These are phyloP conservation scores for Sebastes minor DNA, from an alignment of 2,797 vertebrate genomes.

Conservation along the genomic window DNA sequence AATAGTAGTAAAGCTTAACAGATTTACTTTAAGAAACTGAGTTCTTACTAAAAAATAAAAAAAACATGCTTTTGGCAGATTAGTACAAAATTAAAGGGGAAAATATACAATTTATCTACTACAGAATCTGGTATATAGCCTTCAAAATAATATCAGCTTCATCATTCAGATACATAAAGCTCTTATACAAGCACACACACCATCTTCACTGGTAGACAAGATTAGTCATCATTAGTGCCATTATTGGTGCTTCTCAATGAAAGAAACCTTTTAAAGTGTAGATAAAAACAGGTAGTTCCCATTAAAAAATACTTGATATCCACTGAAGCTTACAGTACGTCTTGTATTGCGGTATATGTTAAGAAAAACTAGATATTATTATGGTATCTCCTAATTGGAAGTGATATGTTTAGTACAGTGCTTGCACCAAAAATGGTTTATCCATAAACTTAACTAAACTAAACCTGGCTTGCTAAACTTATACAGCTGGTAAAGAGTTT, in stretches of 20 bases:
- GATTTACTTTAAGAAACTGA: slow-evolving; percentile 8
- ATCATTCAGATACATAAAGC: slow-evolving; percentile 54
- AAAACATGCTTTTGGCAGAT: slow-evolving; percentile 49
- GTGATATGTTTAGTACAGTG: slow-evolving; percentile 64
- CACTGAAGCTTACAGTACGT: slow-evolving; percentile 59
- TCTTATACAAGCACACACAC: slow-evolving; percentile 57
- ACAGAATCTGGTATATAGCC: slow-evolving; percentile 22
- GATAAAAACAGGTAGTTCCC: slow-evolving; percentile 63
- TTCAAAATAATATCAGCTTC: slow-evolving; percentile 25
- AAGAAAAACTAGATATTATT: slow-evolving; percentile 49
- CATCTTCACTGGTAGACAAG: slow-evolving; percentile 34
- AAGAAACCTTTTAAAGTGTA: slow-evolving; percentile 40
- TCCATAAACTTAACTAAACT: slow-evolving; percentile 47
- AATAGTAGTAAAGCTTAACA: slow-evolving; percentile 19
- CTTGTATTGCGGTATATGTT: slow-evolving; percentile 60
- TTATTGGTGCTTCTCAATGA: slow-evolving; percentile 44
- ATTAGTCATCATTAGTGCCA: slow-evolving; percentile 47
- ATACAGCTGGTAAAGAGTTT: slow-evolving; percentile 43
- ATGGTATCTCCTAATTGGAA: slow-evolving; percentile 47
- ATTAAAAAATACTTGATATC: slow-evolving; percentile 57
- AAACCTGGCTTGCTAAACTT: slow-evolving; percentile 48
- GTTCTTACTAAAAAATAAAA: slow-evolving; percentile 14
- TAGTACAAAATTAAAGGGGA: slow-evolving; percentile 49
- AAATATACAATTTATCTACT: slow-evolving; percentile 21
- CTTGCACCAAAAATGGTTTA: slow-evolving; percentile 38